Base-by-base conservation (phyloP, 2,113 vertebrate genomes). In the Periophthalmodon schlosseri region DNA sequence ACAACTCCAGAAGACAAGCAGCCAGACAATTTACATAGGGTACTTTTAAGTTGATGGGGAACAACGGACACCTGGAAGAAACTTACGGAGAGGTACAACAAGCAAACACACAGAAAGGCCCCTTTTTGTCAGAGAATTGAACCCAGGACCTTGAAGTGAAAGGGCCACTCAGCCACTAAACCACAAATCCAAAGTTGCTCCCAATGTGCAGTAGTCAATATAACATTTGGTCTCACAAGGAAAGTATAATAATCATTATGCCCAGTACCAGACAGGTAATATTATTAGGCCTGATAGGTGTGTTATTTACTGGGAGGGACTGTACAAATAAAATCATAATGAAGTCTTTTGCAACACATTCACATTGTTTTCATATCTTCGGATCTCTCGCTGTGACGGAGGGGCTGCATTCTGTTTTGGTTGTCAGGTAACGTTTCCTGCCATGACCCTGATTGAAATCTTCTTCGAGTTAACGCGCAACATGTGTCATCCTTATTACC, bases 401-500 rank as follows among this genome's bases (percentile, higher is more conserved):
- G 47, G 57, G 13, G 34, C 24, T 70, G 58, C 3, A 33, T 69
- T 20, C n/a, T 52, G n/a, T 63, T 64, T 75, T 44, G 0, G 72
- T 39, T 39, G 28, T 54, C 64, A 72, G 56, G 66, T 73, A 28
- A 28, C 76, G 66, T 14, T 57, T 82, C 68, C 28, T 28, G 14
- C 34, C 67, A 44, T 0, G 52, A 68, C 28, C 34, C 36, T 84
- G 85, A 86, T 76, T 61, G 65, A 79, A 83, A 80, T 80, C 36
- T 77, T 67, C 66, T 76, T 24, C 0, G 63, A 77, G 76, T 66
- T 61, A 85, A 65, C 46, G 65, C 74, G 68, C 75, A 78, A 70
- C 16, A 56, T 74, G 83, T 73, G 52, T 75, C 68, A 16, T n/a
- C 33, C 74, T 79, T 70, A 86, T 86, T 79, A 86, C 73, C 66